Percentiles rank a stretch among this genome's conserved stretches.
Evolutionary conservation across 2,888 invertebrate species (phyloP).

Genomic region (Volucella zonaria): DNA sequence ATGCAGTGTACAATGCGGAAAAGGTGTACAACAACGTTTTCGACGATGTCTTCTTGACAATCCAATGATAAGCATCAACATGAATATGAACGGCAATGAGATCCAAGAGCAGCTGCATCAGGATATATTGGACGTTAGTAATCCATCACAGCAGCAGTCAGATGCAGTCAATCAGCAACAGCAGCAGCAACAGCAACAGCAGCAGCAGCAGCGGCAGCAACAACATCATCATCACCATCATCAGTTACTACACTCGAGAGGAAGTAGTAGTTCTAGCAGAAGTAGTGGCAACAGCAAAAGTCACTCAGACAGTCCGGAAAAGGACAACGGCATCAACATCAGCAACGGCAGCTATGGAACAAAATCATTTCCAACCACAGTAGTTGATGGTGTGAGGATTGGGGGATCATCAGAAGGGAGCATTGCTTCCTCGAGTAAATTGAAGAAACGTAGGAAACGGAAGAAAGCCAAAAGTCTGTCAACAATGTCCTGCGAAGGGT

Average conservation of each 20-base stretch:
- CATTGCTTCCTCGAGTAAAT: slow-evolving; percentile 62
- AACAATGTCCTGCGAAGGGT: slow-evolving; percentile 82
- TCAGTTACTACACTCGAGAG: slow-evolving; percentile 61
- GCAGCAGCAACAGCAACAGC: slow-evolving; percentile 46
- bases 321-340: slow-evolving; percentile 53
- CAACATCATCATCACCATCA: slow-evolving; percentile 66
- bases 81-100: slow-evolving; percentile 78
- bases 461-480: slow-evolving; percentile 80
- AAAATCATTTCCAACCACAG: slow-evolving; percentile 49
- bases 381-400: slow-evolving; percentile 65
- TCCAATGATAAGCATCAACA: slow-evolving; percentile 81
- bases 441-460: slow-evolving; percentile 72
- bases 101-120: slow-evolving; percentile 66
- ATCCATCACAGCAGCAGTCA: slow-evolving; percentile 57
- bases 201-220: slow-evolving; percentile 17
- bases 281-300: slow-evolving; percentile 42
- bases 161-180: slow-evolving; percentile 71
- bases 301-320: slow-evolving; percentile 63
- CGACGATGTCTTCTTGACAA: slow-evolving; percentile 82
- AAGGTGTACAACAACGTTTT: slow-evolving; percentile 82
- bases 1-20: slow-evolving; percentile 82
- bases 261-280: slow-evolving; percentile 28
- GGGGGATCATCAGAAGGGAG: slow-evolving; percentile 63
- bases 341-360: slow-evolving; percentile 54
- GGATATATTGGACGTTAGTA: slow-evolving; percentile 58